Base-by-base conservation (phyloP, 92 coral and sea anemone species). In the Phenganax stokvisi region DNA sequence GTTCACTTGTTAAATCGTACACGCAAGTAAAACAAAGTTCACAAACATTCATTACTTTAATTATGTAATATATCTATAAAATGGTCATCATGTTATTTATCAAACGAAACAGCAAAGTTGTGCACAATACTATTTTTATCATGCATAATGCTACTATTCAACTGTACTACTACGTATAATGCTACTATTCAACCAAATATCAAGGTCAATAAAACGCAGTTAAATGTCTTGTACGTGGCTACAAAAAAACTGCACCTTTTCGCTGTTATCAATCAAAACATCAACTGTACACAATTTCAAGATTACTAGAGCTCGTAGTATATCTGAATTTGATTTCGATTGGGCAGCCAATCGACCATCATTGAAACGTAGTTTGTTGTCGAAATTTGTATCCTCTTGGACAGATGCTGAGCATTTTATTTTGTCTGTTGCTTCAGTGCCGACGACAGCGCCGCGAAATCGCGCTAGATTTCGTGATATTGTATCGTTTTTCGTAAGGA, bases 221-320 rank as follows among this genome's bases (percentile, higher is more conserved):
- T 59, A 59, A 1, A 59, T 5, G 47, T 37, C 5, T 37, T 37
- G 47, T 37, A 37, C 25, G 25, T 84, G 5, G 47, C 47, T 37
- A 37, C 47, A 37, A 37, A 37, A 37, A 37, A 37, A 37, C 47
- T 37, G 47, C 76, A 93, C 98, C 97, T 68, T 63, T 64, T 89
- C 71, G 64, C 91, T 80, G 60, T 94, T 88, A 62, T 81, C 80
- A 28, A 90, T 94, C 55, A 94, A 80, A n/a, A 85, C 12, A 51
- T 89, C 90, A 67, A 87, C 86, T 28, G 91, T 88, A 47, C 96
- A 94, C 57, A 94, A 83, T 70, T 83, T 91, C 52, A 94, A 81
- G 51, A 94, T 92, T 51, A 87, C 75, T 44, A 88, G 44, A 64
- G 98, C 81, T 12, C 94, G 92, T 67, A 89, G 71, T 55, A 94